These are phyloP conservation scores for Dicyrtomina minuta DNA, from an alignment of 2,888 invertebrate species.

Conservation along the genomic window DNA sequence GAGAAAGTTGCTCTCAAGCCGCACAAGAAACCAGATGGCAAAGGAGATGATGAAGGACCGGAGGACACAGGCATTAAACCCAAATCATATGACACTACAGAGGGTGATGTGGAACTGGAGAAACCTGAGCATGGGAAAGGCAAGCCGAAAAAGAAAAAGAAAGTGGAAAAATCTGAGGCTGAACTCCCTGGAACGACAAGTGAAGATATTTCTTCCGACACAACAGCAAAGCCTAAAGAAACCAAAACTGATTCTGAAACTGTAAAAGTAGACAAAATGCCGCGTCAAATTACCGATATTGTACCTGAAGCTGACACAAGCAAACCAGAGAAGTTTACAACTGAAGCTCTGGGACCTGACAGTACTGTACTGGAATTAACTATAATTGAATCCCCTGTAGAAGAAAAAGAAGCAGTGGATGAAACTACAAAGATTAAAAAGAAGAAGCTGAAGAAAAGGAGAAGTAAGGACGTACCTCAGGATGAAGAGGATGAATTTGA, in stretches of 20 bases:
- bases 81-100: constrained; percentile 43
- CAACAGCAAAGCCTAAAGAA: constrained; percentile 1
- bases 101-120: constrained; percentile 54
- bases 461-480: constrained; percentile 54
- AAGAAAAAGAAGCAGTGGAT: no score
- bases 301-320: constrained; percentile 4
- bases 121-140: constrained; percentile 46
- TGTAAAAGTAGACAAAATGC: constrained; percentile 10
- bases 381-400: no score
- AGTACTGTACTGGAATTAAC: not conserved
- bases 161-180: constrained; percentile 6
- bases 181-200: not conserved
- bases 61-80: constrained; percentile 37
- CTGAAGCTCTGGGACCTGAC: not conserved
- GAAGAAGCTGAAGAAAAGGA: constrained; percentile 20
- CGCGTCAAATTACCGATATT: constrained; percentile 1
- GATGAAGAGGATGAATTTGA: constrained; percentile 32
- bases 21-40: constrained; percentile 7
- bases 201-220: not conserved
- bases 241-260: not conserved
- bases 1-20: constrained; percentile 24
- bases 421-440: not conserved
- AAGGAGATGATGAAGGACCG: not conserved
- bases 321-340: constrained; percentile 21
- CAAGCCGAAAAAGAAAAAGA: constrained; percentile 32